These are phyloP conservation scores for Gasterosteus aculeatus DNA, from an alignment of 2,113 vertebrate species.

Conservation along the genomic window DNA sequence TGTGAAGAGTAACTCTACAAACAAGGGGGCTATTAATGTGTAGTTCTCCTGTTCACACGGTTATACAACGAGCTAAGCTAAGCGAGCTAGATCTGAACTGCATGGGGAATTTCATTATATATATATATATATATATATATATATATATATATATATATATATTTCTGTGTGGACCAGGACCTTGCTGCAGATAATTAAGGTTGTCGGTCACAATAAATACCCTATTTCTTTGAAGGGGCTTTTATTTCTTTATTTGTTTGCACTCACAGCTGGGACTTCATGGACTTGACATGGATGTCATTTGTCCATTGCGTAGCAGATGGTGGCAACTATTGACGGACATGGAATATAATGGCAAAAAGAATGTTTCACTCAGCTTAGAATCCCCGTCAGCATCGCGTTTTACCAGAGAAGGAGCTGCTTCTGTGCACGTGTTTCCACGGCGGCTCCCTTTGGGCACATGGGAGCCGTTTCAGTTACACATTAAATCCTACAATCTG, in stretches of 20 bases:
- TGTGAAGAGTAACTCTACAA: constrained; percentile 45
- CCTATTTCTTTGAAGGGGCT: not conserved
- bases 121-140: not conserved
- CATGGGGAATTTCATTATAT: not conserved
- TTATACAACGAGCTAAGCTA: too few relatives aligned
- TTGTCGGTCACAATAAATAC: not conserved
- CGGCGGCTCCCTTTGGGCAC: too few relatives aligned
- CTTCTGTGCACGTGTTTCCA: too few relatives aligned
- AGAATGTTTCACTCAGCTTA: too few relatives aligned
- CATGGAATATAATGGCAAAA: not conserved
- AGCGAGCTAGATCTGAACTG: not conserved
- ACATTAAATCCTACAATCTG: too few relatives aligned
- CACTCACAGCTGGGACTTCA: not conserved
- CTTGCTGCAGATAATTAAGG: not conserved
- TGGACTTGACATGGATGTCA: not conserved
- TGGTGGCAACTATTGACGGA: too few relatives aligned
- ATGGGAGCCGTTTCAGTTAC: too few relatives aligned
- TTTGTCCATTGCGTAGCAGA: not conserved
- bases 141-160: too few relatives aligned
- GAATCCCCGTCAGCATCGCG: too few relatives aligned
- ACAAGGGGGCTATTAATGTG: constrained; percentile 43
- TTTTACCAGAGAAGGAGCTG: too few relatives aligned
- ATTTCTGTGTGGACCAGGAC: not conserved
- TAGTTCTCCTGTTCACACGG: not conserved
- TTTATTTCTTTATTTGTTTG: not conserved